A percentile compares a stretch with the other conserved stretches of the same genome.
Evolutionary conservation across 2,113 vertebrate genomes (phyloP).

Genomic region (Zapornia atra): DNA sequence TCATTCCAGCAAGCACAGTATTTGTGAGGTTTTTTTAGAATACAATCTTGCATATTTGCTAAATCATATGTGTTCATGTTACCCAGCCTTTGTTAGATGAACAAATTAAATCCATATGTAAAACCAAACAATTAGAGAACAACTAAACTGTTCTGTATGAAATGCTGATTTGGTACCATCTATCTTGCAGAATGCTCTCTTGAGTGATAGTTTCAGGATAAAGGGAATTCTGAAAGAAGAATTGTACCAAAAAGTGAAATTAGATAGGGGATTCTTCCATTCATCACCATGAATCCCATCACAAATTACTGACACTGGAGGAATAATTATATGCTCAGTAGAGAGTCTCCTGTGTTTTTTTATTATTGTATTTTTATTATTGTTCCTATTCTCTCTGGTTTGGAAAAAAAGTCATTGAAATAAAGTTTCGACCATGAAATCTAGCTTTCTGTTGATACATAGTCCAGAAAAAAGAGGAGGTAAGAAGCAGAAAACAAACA

Average conservation of each 20-base stretch:
- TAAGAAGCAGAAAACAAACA: neutral
- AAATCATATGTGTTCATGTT: neutral
- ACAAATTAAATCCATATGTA: constrained; percentile 16
- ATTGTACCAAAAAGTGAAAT: neutral
- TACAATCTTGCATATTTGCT: constrained; percentile 17
- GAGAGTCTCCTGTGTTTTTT: neutral
- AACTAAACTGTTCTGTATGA: neutral
- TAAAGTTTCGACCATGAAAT: neutral
- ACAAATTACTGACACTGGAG: neutral
- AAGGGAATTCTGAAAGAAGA: neutral
- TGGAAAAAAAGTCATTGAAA: neutral
- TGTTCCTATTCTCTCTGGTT: neutral
- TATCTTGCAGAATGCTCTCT: neutral
- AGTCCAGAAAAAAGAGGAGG: neutral
- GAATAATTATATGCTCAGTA: neutral
- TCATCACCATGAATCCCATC: neutral
- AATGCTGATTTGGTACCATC: neutral
- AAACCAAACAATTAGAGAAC: constrained; percentile 5
- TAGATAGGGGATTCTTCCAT: neutral
- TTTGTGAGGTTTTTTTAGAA: constrained; percentile 14
- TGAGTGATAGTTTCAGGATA: neutral
- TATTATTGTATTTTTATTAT: neutral
- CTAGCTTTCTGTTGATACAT: neutral
- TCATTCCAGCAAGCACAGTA: constrained; percentile 38
- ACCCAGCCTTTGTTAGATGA: neutral